A percentile compares a stretch with the other conserved stretches of the same genome.
Evolutionary conservation across 2,113 vertebrate species (phyloP).

Genomic region (Chitala chitala): DNA sequence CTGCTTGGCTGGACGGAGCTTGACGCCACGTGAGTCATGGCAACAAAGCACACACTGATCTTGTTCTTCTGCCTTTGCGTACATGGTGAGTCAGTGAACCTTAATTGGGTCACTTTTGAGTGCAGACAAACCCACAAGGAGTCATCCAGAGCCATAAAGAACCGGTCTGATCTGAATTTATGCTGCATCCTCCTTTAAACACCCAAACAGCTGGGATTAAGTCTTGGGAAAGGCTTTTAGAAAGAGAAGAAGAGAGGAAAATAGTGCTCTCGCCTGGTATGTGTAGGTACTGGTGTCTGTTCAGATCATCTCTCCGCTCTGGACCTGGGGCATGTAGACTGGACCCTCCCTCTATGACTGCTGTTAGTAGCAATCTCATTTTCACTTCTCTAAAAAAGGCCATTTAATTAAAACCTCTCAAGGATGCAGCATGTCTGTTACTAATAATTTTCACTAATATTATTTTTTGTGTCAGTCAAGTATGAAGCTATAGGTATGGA

Average conservation of each 20-base stretch:
- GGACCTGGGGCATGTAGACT: background rate
- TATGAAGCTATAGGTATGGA: too few species aligned
- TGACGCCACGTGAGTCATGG: background rate
- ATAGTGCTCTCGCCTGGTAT: background rate
- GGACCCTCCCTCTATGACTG: background rate
- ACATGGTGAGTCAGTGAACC: conserved; percentile 19
- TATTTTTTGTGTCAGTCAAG: too few species aligned
- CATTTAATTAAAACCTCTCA: too few species aligned
- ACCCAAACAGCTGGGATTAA: background rate
- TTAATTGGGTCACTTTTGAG: conserved; percentile 2
- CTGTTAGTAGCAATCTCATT: background rate
- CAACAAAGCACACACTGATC: background rate
- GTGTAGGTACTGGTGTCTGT: background rate
- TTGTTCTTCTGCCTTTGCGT: background rate
- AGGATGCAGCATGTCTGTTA: too few species aligned
- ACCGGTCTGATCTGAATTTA: background rate
- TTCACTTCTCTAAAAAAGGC: background rate
- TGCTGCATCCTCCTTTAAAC: background rate
- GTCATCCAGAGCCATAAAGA: background rate
- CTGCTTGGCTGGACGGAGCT: background rate
- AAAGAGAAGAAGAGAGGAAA: background rate
- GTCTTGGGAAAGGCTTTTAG: background rate
- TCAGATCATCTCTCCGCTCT: background rate
- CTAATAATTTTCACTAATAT: too few species aligned
- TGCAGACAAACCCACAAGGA: conserved; percentile 12